Evolutionary conservation across 2,888 invertebrate genomes (phyloP).

Genomic region (Podotricha telesiphe): DNA sequence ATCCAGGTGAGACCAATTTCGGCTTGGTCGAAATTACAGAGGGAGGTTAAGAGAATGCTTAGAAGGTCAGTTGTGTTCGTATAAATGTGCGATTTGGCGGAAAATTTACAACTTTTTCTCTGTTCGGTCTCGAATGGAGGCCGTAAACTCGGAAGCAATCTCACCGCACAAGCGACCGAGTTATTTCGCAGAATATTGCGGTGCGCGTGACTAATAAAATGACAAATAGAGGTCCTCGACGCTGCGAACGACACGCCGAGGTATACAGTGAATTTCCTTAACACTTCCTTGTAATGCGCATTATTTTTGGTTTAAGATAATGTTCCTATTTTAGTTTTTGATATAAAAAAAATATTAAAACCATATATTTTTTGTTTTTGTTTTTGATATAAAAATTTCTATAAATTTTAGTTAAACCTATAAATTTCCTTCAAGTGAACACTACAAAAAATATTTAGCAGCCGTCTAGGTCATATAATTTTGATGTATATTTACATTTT

Average conservation of each 20-base stretch:
- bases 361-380: too few species aligned
- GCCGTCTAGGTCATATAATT: too few species aligned
- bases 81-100: slow-evolving; percentile 77
- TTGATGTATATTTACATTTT: too few species aligned
- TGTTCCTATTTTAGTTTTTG: not conserved
- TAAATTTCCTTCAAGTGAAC: too few species aligned
- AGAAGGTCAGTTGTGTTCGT: slow-evolving; percentile 72
- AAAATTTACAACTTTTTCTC: slow-evolving; percentile 80
- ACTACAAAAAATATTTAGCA: too few species aligned
- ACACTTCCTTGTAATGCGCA: not conserved
- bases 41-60: slow-evolving; percentile 52
- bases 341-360: too few species aligned
- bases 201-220: slow-evolving; percentile 78
- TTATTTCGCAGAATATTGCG: slow-evolving; percentile 78
- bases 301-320: not conserved
- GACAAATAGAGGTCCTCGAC: slow-evolving; percentile 72
- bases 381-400: too few species aligned
- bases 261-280: slow-evolving; percentile 51
- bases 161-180: slow-evolving; percentile 66
- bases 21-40: slow-evolving; percentile 59
- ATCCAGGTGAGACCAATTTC: slow-evolving; percentile 66
- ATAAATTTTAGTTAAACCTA: too few species aligned
- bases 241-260: slow-evolving; percentile 54
- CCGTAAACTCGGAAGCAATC: slow-evolving; percentile 79
- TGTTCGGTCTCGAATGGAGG: slow-evolving; percentile 65